phyloP scores from a whole-genome alignment of 2,113 vertebrate species.

The Rutilus rutilus region DNA sequence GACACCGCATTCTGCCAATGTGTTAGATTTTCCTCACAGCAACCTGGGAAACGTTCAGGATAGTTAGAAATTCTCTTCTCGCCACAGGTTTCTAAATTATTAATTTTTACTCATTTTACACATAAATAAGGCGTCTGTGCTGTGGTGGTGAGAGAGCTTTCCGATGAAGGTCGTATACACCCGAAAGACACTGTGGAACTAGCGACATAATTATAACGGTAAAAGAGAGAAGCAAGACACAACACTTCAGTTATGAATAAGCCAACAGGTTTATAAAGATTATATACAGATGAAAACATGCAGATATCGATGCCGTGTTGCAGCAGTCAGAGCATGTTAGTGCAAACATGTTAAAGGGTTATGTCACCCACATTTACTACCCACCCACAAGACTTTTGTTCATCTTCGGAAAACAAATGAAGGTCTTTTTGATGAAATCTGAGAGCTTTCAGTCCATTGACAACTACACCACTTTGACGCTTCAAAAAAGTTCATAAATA shows the following conservation, averaged over 20 bases:
- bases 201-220: not conserved
- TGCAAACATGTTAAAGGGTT: too few species aligned
- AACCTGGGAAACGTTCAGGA: not conserved
- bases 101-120: constrained; percentile 41
- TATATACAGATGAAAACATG: not conserved
- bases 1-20: not conserved
- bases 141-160: not conserved
- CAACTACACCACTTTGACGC: too few species aligned
- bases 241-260: not conserved
- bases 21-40: not conserved
- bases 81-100: constrained; percentile 29
- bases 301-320: not conserved
- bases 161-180: not conserved
- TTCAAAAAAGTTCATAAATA: too few species aligned
- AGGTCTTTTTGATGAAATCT: too few species aligned
- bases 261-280: not conserved
- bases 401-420: too few species aligned
- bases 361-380: too few species aligned
- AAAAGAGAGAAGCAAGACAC: not conserved
- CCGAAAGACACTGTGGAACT: not conserved
- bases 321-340: not conserved
- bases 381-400: too few species aligned
- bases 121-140: constrained; percentile 17
- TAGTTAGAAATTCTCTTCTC: constrained; percentile 19
- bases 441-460: too few species aligned